Base-by-base conservation (phyloP, 2,888 invertebrate genomes). In the Adelphocoris suturalis region DNA sequence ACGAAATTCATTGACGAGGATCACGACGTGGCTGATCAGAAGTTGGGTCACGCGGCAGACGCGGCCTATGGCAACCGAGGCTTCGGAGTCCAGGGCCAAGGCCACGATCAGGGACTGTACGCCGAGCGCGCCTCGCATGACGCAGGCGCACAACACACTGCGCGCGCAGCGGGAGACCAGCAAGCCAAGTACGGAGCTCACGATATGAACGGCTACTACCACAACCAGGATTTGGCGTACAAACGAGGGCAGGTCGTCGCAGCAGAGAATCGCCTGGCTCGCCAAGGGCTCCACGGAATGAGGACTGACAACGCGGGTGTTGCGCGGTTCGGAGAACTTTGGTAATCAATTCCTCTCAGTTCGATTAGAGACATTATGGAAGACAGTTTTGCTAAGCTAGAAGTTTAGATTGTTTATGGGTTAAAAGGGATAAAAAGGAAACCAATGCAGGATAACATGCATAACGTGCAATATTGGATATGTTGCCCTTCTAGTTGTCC, bases 1-100 rank as follows among this genome's bases (percentile, higher is more conserved):
- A 88, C 90, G 19, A 89, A 90, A 82, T 90, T 80, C 75, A 57
- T 88, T 14, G 90, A 90, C 76, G 90, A 90, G 52, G 88, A 90
- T 37, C 88, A 90, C 61, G 75, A 88, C 47, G n/a, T 75, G 19
- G 90, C 80, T 11, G 37, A 87, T 13, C 47, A 90, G 37, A 52
- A 78, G 12, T 48, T 37, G 4, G 88, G 80, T 4, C 78, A 28
- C 19, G 88, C 76, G 0, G 47, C 37, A 14, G 88, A 55, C 23
- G 61, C 27, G 4, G 80, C 57, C 11, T 80, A 16, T 55, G 80
- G 23, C 88, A 16, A 88, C 13, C 46, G 37, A 14, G 88, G 68
- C 13, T 88, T 78, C 78, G 80, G 61, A 27, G 37, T 46, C 46
- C 23, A 13, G 9, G 80, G 80, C 57, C 23, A 55, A 16, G 80